These are phyloP conservation scores for Nasonia giraulti DNA, from an alignment of 1,140 invertebrate species.

Conservation along the genomic window DNA sequence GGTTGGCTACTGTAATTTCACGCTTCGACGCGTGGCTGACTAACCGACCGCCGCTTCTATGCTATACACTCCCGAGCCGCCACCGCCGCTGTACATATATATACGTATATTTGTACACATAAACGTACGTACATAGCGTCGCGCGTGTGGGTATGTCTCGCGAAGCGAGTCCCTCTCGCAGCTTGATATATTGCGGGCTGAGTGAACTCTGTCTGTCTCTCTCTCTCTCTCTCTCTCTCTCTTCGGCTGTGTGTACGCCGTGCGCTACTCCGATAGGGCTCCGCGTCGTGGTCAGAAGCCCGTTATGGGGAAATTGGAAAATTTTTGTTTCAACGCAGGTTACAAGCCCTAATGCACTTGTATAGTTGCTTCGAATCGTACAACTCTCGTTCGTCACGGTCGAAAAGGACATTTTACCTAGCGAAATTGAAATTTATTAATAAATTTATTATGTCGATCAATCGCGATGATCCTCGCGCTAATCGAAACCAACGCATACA, in stretches of 20 bases:
- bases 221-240: background rate
- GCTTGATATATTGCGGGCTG: background rate
- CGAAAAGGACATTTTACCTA: background rate
- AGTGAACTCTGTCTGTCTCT: background rate
- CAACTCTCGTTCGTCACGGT: background rate
- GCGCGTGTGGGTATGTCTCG: background rate
- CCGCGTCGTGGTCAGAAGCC: too few relatives aligned
- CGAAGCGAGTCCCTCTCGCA: background rate
- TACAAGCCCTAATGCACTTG: too few relatives aligned
- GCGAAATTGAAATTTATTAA: constrained; percentile 6
- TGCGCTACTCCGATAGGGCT: too few relatives aligned
- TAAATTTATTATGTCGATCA: too few relatives aligned
- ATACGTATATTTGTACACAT: background rate
- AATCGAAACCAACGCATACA: too few relatives aligned
- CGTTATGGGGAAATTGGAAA: too few relatives aligned
- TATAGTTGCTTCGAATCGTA: background rate
- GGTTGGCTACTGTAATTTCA: constrained; percentile 64
- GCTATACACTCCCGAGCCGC: background rate
- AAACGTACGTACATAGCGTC: background rate
- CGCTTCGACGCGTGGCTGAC: constrained; percentile 66
- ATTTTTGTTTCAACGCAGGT: background rate
- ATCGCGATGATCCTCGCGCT: too few relatives aligned
- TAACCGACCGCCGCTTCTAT: constrained; percentile 60
- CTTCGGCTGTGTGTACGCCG: background rate
- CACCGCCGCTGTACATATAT: background rate